These are phyloP conservation scores for Cotesia typhae DNA, from an alignment of 1,140 invertebrate genomes.

Conservation along the genomic window DNA sequence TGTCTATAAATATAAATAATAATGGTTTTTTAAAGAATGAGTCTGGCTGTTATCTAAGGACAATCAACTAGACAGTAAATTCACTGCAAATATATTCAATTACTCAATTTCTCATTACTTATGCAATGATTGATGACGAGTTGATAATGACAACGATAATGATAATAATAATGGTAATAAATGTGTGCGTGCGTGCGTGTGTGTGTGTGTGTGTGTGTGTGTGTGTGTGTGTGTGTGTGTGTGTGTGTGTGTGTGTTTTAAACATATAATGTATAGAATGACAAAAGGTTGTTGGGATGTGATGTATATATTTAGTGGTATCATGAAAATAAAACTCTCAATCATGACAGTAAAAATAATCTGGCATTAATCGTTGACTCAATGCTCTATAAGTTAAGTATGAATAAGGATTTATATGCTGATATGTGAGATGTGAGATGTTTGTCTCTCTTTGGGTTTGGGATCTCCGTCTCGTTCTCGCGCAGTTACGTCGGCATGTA, in stretches of 20 bases:
- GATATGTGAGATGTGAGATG: not conserved
- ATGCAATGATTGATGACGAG: not conserved
- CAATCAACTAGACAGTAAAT: no score
- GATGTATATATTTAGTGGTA: not conserved
- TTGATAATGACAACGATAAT: not conserved
- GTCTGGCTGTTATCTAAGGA: no score
- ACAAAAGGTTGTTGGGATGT: not conserved
- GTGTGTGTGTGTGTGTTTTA: not conserved
- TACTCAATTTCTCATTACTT: conserved; percentile 16
- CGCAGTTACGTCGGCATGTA: conserved; percentile 41
- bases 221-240: no score
- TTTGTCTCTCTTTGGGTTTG: not conserved
- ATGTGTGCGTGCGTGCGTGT: not conserved
- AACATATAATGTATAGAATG: not conserved
- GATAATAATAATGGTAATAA: not conserved
- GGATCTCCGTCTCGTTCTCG: conserved; percentile 4
- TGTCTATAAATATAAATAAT: not conserved
- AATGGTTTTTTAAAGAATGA: no score
- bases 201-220: no score
- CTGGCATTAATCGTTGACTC: conserved; percentile 42
- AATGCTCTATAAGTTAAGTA: not conserved
- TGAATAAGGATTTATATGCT: conserved; percentile 46
- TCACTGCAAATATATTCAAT: no score
- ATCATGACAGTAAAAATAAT: conserved; percentile 27
- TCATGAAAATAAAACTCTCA: conserved; percentile 5